phyloP scores from a whole-genome alignment of 2,113 vertebrate genomes.

The Labrus mixtus region DNA sequence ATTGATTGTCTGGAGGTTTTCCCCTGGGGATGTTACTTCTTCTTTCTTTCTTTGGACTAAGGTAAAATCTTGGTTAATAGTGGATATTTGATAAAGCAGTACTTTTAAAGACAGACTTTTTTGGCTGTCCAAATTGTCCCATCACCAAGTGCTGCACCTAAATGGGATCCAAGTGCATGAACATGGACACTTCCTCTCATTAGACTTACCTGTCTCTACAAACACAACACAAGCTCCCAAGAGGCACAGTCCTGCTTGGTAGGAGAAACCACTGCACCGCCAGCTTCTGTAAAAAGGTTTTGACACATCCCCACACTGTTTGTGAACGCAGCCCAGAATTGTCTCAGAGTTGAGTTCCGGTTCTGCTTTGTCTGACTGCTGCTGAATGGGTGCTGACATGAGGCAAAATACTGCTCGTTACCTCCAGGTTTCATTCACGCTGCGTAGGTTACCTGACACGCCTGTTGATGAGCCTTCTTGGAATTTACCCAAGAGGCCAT shows the following conservation, averaged over 20 bases:
- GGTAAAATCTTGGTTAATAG: slow-evolving; percentile 43
- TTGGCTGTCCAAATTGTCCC: slow-evolving; percentile 29
- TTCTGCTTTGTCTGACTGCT: slow-evolving; percentile 37
- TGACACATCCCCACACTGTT: slow-evolving; percentile 42
- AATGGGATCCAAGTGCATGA: slow-evolving; percentile 24
- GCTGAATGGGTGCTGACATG: slow-evolving; percentile 49
- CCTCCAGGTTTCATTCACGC: slow-evolving; percentile 59
- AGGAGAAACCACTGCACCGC: slow-evolving; percentile 17
- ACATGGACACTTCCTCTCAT: slow-evolving; percentile 36
- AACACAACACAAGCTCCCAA: slow-evolving; percentile 7
- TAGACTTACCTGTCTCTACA: slow-evolving; percentile 43
- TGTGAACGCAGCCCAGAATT: slow-evolving; percentile 29
- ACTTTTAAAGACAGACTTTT: slow-evolving; percentile 31
- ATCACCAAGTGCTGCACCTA: slow-evolving; percentile 11
- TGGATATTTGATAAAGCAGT: slow-evolving; percentile 38
- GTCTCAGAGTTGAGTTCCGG: slow-evolving; percentile 8
- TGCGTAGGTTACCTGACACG: slow-evolving; percentile 63
- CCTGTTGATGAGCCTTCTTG: slow-evolving; percentile 51
- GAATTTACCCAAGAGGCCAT: slow-evolving; percentile 50
- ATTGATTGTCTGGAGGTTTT: slow-evolving; percentile 65
- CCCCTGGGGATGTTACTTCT: slow-evolving; percentile 28
- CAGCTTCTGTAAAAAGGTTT: slow-evolving; percentile 17
- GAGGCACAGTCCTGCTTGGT: slow-evolving; percentile 5
- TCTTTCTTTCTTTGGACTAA: slow-evolving; percentile 24
- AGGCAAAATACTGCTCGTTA: slow-evolving; percentile 69